phyloP scores from a whole-genome alignment of 2,113 vertebrate genomes.

The Formicarius rufipectus region DNA sequence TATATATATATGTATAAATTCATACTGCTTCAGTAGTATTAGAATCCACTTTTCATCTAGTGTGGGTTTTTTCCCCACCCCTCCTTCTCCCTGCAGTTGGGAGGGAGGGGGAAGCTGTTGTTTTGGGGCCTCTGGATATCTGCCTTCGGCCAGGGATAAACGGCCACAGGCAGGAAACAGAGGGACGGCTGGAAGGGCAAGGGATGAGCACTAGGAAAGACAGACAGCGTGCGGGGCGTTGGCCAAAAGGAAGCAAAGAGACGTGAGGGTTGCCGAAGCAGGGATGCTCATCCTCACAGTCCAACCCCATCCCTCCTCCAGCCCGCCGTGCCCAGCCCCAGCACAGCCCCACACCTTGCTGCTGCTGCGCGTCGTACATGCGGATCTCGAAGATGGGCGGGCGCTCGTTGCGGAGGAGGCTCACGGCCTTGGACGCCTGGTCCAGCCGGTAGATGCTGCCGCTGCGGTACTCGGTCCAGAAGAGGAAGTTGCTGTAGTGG shows the following conservation, averaged over 20 bases:
- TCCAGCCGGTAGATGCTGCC: constrained; percentile 94
- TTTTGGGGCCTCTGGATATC: too few species aligned
- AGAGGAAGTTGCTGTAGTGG: constrained; percentile 92
- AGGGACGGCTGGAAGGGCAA: background rate
- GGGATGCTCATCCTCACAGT: accelerated
- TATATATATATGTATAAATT: too few species aligned
- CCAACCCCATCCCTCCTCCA: background rate
- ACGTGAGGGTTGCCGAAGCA: background rate
- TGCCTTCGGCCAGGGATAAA: too few species aligned
- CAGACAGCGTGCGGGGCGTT: accelerated
- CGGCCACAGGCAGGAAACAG: too few species aligned
- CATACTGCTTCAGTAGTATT: too few species aligned
- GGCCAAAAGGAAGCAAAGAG: background rate
- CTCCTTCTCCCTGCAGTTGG: too few species aligned
- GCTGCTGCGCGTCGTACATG: constrained; percentile 95
- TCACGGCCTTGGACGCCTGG: constrained; percentile 82
- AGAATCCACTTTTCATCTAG: too few species aligned
- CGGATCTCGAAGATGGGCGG: constrained; percentile 97
- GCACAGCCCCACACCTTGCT: constrained; percentile 83
- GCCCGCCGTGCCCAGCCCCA: accelerated
- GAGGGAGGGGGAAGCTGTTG: too few species aligned
- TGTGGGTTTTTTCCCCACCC: too few species aligned
- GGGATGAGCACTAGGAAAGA: background rate
- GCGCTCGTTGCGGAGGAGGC: constrained; percentile 89
- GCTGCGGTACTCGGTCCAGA: constrained; percentile 96